Conservation (phyloP, 2,113 vertebrate genomes). For the Scopus umbretta region DNA sequence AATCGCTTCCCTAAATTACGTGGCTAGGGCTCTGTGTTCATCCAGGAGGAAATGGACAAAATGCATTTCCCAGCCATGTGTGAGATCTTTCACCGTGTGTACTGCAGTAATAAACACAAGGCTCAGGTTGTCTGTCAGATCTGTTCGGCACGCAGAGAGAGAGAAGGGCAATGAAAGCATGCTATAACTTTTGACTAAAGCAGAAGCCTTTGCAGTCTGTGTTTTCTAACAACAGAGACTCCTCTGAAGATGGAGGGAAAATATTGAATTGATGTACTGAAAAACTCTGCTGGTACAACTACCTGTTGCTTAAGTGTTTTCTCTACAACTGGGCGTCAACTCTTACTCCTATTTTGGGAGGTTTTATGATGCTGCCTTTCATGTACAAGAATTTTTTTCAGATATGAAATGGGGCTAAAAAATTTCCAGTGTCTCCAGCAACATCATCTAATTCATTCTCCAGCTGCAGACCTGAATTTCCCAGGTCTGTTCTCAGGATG, state of each 20-base stretch:
- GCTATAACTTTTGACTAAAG: neutral
- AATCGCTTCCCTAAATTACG: neutral
- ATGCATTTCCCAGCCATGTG: neutral
- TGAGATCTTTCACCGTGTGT: rapidly evolving
- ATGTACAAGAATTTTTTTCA: neutral
- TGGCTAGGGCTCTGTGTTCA: neutral
- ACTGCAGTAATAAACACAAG: neutral
- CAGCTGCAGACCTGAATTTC: neutral
- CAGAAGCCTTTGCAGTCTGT: neutral
- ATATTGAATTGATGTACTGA: neutral
- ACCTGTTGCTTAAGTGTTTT: neutral
- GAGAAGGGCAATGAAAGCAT: neutral
- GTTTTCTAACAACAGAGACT: neutral
- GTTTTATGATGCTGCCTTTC: neutral
- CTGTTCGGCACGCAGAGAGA: rapidly evolving
- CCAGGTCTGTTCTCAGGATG: neutral
- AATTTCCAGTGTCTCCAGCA: neutral
- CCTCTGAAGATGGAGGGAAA: neutral
- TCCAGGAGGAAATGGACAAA: neutral
- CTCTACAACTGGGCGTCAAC: neutral
- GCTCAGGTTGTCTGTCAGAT: neutral
- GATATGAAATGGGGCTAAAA: neutral
- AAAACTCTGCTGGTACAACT: neutral
- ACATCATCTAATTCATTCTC: neutral
- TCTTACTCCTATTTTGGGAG: neutral